Evolutionary conservation across 2,797 vertebrate species (phyloP).

Genomic region (Crax fasciolata): DNA sequence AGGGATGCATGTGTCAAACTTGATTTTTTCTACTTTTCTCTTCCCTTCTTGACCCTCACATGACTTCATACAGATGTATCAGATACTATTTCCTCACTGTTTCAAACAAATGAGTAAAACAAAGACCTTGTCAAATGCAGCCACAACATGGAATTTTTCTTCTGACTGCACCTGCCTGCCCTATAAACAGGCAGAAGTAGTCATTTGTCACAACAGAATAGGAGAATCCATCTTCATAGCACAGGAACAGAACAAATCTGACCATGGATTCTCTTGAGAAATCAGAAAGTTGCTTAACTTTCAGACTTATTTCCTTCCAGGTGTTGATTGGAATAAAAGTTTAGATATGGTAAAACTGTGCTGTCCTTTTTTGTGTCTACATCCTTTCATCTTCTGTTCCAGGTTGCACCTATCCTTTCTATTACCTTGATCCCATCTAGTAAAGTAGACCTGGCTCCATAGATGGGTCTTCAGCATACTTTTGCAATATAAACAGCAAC

Average conservation of each 20-base stretch:
- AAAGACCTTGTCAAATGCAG: not conserved
- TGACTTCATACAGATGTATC: not conserved
- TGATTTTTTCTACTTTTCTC: not conserved
- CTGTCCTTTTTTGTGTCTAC: not conserved
- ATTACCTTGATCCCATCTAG: not conserved
- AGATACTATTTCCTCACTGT: not conserved
- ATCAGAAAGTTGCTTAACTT: not conserved
- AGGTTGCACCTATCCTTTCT: not conserved
- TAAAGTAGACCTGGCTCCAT: not conserved
- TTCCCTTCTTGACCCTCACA: not conserved
- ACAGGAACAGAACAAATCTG: not conserved
- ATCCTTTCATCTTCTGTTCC: not conserved
- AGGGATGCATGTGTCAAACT: not conserved
- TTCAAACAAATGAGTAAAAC: slow-evolving; percentile 29
- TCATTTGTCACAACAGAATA: not conserved
- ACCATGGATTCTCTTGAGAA: not conserved
- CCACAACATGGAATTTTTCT: not conserved
- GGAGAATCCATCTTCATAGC: not conserved
- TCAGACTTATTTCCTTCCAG: not conserved
- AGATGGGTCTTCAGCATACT: not conserved
- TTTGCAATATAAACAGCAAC: not conserved
- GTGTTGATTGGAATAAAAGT: not conserved
- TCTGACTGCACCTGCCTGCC: not conserved
- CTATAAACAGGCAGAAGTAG: not conserved
- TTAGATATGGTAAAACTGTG: not conserved